Base-by-base conservation (phyloP, 2,113 vertebrate species). In the Pedionomus torquatus region DNA sequence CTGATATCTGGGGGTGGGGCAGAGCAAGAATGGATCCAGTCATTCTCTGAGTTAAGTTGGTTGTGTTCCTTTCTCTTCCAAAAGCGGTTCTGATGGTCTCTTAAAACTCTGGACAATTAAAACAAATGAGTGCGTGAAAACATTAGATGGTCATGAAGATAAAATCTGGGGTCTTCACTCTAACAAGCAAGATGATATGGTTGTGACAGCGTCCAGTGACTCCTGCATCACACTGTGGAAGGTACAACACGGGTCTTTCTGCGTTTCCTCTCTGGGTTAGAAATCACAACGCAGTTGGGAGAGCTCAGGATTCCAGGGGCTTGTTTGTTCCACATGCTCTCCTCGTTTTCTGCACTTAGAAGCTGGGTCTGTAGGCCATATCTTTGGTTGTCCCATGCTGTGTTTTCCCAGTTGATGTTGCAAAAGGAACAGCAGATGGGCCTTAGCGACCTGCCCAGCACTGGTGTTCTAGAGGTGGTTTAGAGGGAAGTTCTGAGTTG, bases 21-120 rank as follows among this genome's bases (percentile, higher is more conserved):
- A 55, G 57, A 71, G 57, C 1, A 10, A 48, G 51, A 69, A n/a
- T 9, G 19, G 37, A 68, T 82, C 7, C 60, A 44, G 13, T 63
- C 79, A 44, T 52, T 49, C 11, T 61, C 31, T 13, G 25, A 26
- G 8, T 28, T 57, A 91, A 69, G 31, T 68, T 11, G 12, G 8
- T 14, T 52, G 28, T 66, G 58, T 33, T 39, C 49, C 16, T 21
- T 49, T 94, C 65, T 75, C 66, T 96, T 48, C 66, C 90, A 30
- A 58, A 85, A 99, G 99, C 1, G 99, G 99, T 37, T 99, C 99
- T 0, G 99, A 99, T 0, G 99, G 99, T 28, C 99, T 99, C 26
- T 79, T 99, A 51, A 99, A 99, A 91, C 98, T 99, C 51, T 99
- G 99, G 99, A 99, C 99, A 57, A 99, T 99, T 91, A 99, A 99